Evolutionary conservation across 2,113 vertebrate species (phyloP).

Genomic region (Galeopterus variegatus): DNA sequence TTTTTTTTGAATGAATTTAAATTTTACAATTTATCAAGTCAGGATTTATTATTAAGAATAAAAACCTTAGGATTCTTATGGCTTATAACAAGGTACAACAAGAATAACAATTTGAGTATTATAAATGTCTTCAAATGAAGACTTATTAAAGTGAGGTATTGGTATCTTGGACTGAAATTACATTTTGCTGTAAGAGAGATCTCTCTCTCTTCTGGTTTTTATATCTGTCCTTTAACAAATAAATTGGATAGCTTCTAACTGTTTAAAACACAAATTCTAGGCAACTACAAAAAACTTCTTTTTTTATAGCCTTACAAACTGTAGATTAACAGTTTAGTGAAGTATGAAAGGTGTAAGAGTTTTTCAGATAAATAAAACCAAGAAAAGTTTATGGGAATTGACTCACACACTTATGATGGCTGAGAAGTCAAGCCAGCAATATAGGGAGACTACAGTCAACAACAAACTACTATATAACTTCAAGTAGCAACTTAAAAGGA

Average conservation of each 20-base stretch:
- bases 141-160: background rate
- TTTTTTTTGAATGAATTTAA: background rate
- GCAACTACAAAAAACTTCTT: background rate
- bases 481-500: too few species aligned
- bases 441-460: too few species aligned
- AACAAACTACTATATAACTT: too few species aligned
- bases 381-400: background rate
- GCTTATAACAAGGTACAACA: background rate
- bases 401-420: background rate
- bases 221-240: background rate
- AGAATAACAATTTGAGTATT: background rate
- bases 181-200: background rate
- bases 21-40: background rate
- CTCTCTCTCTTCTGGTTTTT: background rate
- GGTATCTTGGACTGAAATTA: background rate
- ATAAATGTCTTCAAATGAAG: background rate
- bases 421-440: background rate
- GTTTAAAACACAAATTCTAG: background rate
- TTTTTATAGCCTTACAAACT: background rate
- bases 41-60: background rate
- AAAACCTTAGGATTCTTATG: background rate
- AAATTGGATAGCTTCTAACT: background rate
- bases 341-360: background rate
- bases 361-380: background rate
- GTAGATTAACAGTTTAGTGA: background rate